These are phyloP conservation scores for Masnerella sp. DNA, from an alignment of 2,888 invertebrate species.

Conservation along the genomic window DNA sequence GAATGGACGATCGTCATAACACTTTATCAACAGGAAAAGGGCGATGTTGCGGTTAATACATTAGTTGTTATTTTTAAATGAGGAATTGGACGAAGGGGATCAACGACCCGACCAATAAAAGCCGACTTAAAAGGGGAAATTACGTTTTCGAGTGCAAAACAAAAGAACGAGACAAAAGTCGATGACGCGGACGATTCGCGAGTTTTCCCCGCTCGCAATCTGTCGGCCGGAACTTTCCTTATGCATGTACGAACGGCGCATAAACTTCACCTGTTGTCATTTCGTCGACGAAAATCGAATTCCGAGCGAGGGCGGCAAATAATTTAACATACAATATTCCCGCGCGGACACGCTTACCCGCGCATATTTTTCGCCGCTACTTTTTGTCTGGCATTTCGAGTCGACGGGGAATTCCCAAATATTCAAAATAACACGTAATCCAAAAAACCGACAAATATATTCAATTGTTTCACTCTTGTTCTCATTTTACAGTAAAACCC, in stretches of 20 bases:
- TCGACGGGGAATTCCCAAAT: constrained; percentile 24
- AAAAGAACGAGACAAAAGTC: constrained; percentile 51
- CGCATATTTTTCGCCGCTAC: constrained; percentile 8
- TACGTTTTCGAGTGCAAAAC: constrained; percentile 50
- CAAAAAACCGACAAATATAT: no score
- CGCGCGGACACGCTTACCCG: constrained; percentile 24
- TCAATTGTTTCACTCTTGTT: no score
- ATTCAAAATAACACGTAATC: no score
- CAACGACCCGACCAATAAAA: constrained; percentile 39
- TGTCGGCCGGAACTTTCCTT: constrained; percentile 42
- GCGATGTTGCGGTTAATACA: constrained; percentile 18
- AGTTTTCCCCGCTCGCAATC: constrained; percentile 62
- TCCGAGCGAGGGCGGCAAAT: constrained; percentile 47
- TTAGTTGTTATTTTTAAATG: constrained; percentile 50
- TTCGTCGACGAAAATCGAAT: constrained; percentile 54
- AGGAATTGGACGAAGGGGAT: constrained; percentile 33
- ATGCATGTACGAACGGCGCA: constrained; percentile 39
- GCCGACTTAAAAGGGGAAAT: constrained; percentile 19
- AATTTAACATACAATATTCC: constrained; percentile 47
- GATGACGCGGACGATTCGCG: constrained; percentile 65
- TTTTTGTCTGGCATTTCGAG: neutral
- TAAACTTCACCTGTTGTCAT: constrained; percentile 61
- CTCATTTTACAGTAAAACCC: no score
- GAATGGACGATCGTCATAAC: constrained; percentile 26
- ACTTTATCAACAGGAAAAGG: constrained; percentile 36